These are phyloP conservation scores for Phalera bucephala DNA, from an alignment of 2,888 invertebrate genomes.

Conservation along the genomic window DNA sequence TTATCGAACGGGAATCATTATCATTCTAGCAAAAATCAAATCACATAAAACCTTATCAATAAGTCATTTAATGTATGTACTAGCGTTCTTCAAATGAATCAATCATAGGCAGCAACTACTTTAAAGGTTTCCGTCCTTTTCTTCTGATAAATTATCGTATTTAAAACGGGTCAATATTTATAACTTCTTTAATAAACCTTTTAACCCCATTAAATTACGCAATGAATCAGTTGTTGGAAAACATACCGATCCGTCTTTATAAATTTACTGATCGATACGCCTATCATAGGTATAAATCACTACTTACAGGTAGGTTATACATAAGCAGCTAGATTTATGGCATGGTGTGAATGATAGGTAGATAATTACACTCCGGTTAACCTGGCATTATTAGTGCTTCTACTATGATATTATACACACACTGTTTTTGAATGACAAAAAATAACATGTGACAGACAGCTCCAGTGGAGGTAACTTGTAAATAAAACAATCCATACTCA, in stretches of 20 bases:
- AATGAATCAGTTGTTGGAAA: constrained; percentile 9
- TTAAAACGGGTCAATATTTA: background rate
- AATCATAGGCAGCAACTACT: constrained; percentile 17
- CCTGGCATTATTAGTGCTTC: constrained; percentile 4
- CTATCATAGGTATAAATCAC: no score
- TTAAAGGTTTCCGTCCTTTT: background rate
- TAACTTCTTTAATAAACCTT: constrained; percentile 11
- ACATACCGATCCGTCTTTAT: constrained; percentile 8
- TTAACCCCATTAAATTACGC: constrained; percentile 12
- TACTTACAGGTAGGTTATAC: no score
- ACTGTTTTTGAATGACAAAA: constrained; percentile 12
- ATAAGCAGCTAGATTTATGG: no score
- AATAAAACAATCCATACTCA: background rate
- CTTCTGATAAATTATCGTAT: background rate
- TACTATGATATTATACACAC: constrained; percentile 24
- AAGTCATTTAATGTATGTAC: constrained; percentile 12
- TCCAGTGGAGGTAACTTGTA: constrained; percentile 18
- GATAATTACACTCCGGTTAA: constrained; percentile 14
- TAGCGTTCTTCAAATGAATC: constrained; percentile 27
- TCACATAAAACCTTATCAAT: constrained; percentile 37
- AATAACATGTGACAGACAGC: constrained; percentile 15
- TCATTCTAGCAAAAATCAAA: constrained; percentile 44
- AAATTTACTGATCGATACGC: constrained; percentile 14
- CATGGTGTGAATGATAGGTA: constrained; percentile 9
- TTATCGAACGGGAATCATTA: constrained; percentile 26